These are phyloP conservation scores for Teinopalpus imperialis DNA, from an alignment of 2,888 invertebrate species.

Conservation along the genomic window DNA sequence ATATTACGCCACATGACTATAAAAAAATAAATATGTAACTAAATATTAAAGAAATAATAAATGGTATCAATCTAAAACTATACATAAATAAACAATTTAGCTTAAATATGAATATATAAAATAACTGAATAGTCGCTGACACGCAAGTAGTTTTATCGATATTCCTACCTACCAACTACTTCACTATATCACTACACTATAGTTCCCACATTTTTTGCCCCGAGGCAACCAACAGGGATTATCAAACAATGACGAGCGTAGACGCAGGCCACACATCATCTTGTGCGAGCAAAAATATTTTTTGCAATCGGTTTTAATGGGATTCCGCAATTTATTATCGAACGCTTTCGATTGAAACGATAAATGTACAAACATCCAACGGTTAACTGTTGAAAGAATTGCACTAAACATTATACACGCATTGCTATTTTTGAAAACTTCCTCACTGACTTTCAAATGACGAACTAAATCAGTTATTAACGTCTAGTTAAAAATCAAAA, in stretches of 20 bases:
- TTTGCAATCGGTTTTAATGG: constrained; percentile 68
- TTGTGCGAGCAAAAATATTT: constrained; percentile 48
- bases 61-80: no score
- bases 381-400: constrained; percentile 5
- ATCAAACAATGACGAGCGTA: constrained; percentile 65
- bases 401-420: not conserved
- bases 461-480: no score
- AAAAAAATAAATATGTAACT: no score
- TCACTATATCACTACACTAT: constrained; percentile 45
- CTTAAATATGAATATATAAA: no score
- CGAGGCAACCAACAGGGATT: constrained; percentile 52
- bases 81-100: no score
- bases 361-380: constrained; percentile 10
- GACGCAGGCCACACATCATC: constrained; percentile 66
- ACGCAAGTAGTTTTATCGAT: no score
- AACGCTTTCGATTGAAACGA: constrained; percentile 35
- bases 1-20: no score
- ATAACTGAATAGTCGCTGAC: no score
- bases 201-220: constrained; percentile 72
- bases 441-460: no score
- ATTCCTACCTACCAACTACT: constrained; percentile 28
- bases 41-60: no score
- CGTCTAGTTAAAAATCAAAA: no score
- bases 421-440: no score
- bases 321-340: constrained; percentile 60